These are phyloP conservation scores for Laodelphax striatellus DNA, from an alignment of 1,140 invertebrate genomes.

Conservation along the genomic window DNA sequence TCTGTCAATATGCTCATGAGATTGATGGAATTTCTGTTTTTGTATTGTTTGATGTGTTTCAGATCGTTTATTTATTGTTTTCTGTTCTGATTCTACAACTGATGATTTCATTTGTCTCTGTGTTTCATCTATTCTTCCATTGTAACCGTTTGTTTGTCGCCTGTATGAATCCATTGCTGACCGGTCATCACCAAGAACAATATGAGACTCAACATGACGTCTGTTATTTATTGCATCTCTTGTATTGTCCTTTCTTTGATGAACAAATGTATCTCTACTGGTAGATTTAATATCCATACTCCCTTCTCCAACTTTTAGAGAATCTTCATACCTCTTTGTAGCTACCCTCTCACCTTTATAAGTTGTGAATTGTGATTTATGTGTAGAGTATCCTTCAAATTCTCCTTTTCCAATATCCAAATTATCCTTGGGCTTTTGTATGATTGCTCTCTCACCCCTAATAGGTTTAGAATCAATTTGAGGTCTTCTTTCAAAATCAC, in stretches of 20 bases:
- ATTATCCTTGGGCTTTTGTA: constrained; percentile 37
- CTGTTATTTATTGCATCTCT: constrained; percentile 31
- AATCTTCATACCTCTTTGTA: constrained; percentile 30
- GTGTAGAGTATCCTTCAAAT: constrained; percentile 34
- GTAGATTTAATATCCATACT: constrained; percentile 40
- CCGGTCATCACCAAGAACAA: constrained; percentile 45
- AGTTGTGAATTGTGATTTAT: constrained; percentile 35
- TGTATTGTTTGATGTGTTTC: constrained; percentile 1
- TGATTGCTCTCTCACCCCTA: constrained; percentile 28
- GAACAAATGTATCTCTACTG: constrained; percentile 35
- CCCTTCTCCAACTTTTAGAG: constrained; percentile 36
- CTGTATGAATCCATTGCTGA: constrained; percentile 8
- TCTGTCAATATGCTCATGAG: background rate
- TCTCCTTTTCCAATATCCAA: constrained; percentile 36
- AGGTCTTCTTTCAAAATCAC: constrained; percentile 29
- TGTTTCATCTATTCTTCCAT: too few relatives aligned
- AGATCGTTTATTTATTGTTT: background rate
- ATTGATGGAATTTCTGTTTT: background rate
- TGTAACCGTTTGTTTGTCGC: background rate
- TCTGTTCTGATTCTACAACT: too few relatives aligned
- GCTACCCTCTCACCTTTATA: constrained; percentile 35
- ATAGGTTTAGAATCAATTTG: constrained; percentile 29
- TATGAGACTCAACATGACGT: constrained; percentile 48
- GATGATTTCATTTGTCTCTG: too few relatives aligned
- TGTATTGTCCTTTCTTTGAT: constrained; percentile 30